Evolutionary conservation across 2,113 vertebrate species (phyloP).

Genomic region (Pachycephala philippinensis): DNA sequence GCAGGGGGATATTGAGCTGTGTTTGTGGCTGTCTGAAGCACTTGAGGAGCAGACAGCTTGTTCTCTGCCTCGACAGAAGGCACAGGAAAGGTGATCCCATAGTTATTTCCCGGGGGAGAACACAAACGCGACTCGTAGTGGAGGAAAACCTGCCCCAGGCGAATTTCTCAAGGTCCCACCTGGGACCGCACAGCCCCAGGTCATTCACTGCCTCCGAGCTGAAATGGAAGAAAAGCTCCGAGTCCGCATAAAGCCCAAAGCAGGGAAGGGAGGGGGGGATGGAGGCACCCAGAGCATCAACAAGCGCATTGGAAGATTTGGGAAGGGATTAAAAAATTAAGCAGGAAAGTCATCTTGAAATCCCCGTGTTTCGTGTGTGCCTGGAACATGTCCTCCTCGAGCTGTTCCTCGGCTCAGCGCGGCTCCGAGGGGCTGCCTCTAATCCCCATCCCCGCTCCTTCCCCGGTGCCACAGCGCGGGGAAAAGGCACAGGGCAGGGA

Average conservation of each 20-base stretch:
- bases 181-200: background rate
- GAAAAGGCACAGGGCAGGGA: fast-evolving
- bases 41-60: background rate
- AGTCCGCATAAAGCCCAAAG: background rate
- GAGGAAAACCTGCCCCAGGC: background rate
- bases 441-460: fast-evolving
- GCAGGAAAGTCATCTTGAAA: background rate
- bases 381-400: background rate
- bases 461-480: background rate
- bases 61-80: background rate
- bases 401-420: background rate
- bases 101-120: background rate
- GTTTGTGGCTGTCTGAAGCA: background rate
- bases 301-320: background rate
- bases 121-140: fast-evolving
- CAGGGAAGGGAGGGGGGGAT: background rate
- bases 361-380: background rate
- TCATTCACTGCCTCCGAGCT: background rate
- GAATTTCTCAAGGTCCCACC: background rate
- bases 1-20: background rate
- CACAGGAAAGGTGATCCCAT: background rate
- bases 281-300: background rate
- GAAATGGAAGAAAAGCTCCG: background rate
- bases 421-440: fast-evolving
- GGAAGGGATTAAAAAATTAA: conserved; percentile 27